Evolutionary conservation across 2,797 vertebrate genomes (phyloP).

Genomic region (Epinephelus coioides): DNA sequence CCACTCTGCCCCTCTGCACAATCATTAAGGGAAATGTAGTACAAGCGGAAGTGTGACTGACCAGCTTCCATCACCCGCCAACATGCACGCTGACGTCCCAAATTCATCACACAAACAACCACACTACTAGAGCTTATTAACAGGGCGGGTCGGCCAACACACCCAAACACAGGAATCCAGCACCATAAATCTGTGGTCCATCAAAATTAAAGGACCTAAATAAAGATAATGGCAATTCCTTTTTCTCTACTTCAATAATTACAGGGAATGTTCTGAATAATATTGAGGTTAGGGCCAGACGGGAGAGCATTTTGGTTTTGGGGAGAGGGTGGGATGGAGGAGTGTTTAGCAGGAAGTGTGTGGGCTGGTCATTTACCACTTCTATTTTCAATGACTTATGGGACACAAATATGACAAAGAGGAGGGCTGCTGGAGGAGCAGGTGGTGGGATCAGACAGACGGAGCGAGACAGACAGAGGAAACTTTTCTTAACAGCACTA

Average conservation of each 20-base stretch:
- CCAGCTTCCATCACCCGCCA: slow-evolving; percentile 43
- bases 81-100: slow-evolving; percentile 43
- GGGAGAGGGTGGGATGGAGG: slow-evolving; percentile 67
- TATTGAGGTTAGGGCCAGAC: slow-evolving; percentile 78
- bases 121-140: slow-evolving; percentile 67
- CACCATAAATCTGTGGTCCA: slow-evolving; percentile 79
- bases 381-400: slow-evolving; percentile 78
- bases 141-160: slow-evolving; percentile 73
- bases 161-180: slow-evolving; percentile 76
- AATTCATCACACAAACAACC: slow-evolving; percentile 61
- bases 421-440: slow-evolving; percentile 56
- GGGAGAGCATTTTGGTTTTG: slow-evolving; percentile 65
- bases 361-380: slow-evolving; percentile 76
- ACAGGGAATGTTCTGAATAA: slow-evolving; percentile 78
- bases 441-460: slow-evolving; percentile 56
- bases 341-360: slow-evolving; percentile 78
- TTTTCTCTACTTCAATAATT: slow-evolving; percentile 81
- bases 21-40: slow-evolving; percentile 39
- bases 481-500: not conserved
- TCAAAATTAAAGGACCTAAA: slow-evolving; percentile 81
- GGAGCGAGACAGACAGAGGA: not conserved
- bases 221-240: slow-evolving; percentile 82
- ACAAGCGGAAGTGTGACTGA: slow-evolving; percentile 62
- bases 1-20: not conserved
- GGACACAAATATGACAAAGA: slow-evolving; percentile 63